Conservation (phyloP, 1,140 invertebrate species). For the Trichogramma pretiosum region DNA sequence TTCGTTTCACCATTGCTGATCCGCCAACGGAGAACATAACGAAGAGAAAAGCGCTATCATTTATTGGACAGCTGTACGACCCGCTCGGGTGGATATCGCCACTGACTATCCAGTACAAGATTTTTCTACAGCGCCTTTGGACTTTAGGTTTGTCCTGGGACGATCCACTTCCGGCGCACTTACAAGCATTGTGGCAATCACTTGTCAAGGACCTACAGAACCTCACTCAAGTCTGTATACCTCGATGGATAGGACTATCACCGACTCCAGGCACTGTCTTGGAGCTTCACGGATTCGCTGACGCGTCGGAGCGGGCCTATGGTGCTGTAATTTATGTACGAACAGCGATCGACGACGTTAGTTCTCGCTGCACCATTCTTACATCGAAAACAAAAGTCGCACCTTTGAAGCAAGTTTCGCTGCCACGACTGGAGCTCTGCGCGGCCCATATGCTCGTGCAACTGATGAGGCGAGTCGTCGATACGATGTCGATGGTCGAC, state of each 20-base stretch:
- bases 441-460: neutral
- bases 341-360: neutral
- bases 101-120: neutral
- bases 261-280: neutral
- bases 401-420: conserved; percentile 29
- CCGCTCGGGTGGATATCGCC: neutral
- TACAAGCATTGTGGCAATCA: neutral
- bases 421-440: conserved; percentile 6
- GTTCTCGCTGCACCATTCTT: neutral
- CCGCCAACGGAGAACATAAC: neutral
- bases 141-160: neutral
- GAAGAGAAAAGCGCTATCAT: neutral
- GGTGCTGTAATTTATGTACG: neutral
- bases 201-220: neutral
- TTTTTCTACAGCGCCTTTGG: neutral
- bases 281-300: conserved; percentile 4
- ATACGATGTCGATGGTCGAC: conserved; percentile 8
- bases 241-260: neutral
- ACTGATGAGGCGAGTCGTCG: neutral
- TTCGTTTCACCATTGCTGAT: neutral
- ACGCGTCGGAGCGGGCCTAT: conserved; percentile 6
- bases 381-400: conserved; percentile 11
- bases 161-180: neutral
- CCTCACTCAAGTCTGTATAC: neutral
- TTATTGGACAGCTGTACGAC: neutral